A percentile compares a stretch with the other conserved stretches of the same genome.
Conservation (phyloP, 2,797 vertebrate genomes). For the Anniella stebbinsi region DNA sequence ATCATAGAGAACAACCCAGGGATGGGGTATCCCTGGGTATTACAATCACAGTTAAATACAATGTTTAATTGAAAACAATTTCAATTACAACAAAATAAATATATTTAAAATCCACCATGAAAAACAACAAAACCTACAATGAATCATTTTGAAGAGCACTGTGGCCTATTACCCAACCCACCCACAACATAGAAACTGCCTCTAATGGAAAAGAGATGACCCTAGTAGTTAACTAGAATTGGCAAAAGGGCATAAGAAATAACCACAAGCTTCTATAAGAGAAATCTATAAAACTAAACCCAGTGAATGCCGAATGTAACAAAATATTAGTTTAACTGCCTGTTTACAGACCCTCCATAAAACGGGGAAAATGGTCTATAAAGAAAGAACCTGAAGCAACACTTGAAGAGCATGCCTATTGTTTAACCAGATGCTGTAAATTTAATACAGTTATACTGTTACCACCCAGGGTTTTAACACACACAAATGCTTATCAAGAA, state of each 20-base stretch:
- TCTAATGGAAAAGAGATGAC: neutral
- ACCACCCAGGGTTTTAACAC: conserved; percentile 75
- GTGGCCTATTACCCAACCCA: neutral
- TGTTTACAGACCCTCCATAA: conserved; percentile 69
- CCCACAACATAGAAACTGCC: neutral
- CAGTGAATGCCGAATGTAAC: conserved; percentile 55
- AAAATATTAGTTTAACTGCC: conserved; percentile 66
- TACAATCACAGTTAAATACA: no score
- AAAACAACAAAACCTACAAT: neutral
- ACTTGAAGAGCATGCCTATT: conserved; percentile 66
- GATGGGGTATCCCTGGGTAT: no score
- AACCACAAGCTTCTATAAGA: conserved; percentile 61
- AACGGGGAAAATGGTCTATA: conserved; percentile 65
- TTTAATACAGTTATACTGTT: conserved; percentile 68
- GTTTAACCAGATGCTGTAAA: conserved; percentile 76
- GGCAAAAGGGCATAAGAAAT: conserved; percentile 35
- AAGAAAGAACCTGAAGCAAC: conserved; percentile 73
- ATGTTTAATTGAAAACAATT: no score
- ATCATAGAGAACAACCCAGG: no score
- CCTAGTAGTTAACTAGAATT: neutral
- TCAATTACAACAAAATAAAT: no score
- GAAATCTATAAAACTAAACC: conserved; percentile 65
- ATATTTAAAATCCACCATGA: neutral
- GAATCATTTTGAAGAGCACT: neutral
- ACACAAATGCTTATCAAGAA: conserved; percentile 71